Conservation (phyloP, 1,140 invertebrate genomes). For the Maconellicoccus hirsutus region DNA sequence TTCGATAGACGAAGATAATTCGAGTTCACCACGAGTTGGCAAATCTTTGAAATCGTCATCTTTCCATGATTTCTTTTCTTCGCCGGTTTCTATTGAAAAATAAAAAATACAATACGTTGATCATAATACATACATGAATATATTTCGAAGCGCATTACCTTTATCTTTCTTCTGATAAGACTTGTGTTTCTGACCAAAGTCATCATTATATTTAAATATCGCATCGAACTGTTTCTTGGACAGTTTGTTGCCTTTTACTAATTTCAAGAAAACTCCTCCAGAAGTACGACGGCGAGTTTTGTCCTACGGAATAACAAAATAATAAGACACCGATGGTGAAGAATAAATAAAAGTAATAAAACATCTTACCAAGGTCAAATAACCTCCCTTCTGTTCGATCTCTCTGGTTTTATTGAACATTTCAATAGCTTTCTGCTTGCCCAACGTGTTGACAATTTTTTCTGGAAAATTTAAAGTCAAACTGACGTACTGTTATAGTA, state of each 20-base stretch:
- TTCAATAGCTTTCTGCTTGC: neutral
- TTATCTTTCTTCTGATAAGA: neutral
- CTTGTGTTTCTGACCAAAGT: neutral
- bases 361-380: neutral
- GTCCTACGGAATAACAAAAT: slow-evolving; percentile 2
- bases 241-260: neutral
- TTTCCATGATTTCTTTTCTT: neutral
- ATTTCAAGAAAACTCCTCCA: slow-evolving; percentile 3
- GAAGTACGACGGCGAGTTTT: neutral
- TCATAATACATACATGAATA: neutral
- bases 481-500: neutral
- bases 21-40: neutral
- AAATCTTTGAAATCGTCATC: neutral
- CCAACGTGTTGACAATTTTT: neutral
- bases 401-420: slow-evolving; percentile 1
- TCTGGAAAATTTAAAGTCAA: neutral
- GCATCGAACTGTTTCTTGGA: neutral
- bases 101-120: neutral
- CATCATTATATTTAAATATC: neutral
- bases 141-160: neutral
- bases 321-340: neutral
- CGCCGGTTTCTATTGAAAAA: neutral
- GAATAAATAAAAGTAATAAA: neutral
- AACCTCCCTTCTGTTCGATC: slow-evolving; percentile 2
- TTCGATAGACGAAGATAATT: neutral